Evolutionary conservation across 1,140 invertebrate species (phyloP).

Genomic region (Brachionus rubens): DNA sequence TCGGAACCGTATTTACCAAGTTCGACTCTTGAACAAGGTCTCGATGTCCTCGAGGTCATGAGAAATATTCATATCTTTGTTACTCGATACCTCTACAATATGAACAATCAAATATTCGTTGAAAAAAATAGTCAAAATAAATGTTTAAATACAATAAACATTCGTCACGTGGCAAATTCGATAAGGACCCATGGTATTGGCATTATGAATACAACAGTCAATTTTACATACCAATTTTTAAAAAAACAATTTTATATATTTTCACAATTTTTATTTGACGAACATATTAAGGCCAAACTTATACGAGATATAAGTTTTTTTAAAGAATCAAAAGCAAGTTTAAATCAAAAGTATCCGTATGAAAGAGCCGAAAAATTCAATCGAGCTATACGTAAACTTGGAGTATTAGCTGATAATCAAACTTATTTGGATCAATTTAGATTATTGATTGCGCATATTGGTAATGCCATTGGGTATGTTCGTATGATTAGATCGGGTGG

Average conservation of each 20-base stretch:
- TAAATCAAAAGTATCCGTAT: slow-evolving; percentile 68
- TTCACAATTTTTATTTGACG: slow-evolving; percentile 95
- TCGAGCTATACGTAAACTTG: slow-evolving; percentile 82
- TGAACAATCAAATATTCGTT: slow-evolving; percentile 95
- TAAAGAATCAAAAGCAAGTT: slow-evolving; percentile 65
- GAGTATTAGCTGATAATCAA: slow-evolving; percentile 73
- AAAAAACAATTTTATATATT: slow-evolving; percentile 88
- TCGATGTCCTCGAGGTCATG: slow-evolving; percentile 97
- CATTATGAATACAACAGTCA: slow-evolving; percentile 89
- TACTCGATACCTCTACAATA: slow-evolving; percentile 85
- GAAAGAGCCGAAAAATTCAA: slow-evolving; percentile 92
- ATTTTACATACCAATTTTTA: slow-evolving; percentile 78
- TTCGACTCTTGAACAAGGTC: slow-evolving; percentile 90
- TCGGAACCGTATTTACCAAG: slow-evolving; percentile 88
- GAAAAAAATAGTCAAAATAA: slow-evolving; percentile 87
- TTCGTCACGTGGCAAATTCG: slow-evolving; percentile 91
- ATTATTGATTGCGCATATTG: slow-evolving; percentile 85
- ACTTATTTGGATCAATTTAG: slow-evolving; percentile 87
- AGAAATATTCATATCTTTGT: slow-evolving; percentile 93
- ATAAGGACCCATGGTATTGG: slow-evolving; percentile 94
- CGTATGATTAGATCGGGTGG: slow-evolving; percentile 88
- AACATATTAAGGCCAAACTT: slow-evolving; percentile 91
- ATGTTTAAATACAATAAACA: slow-evolving; percentile 91
- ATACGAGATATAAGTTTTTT: slow-evolving; percentile 80
- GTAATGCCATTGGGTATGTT: slow-evolving; percentile 94